Conservation (phyloP, 2,113 vertebrate species). For the Meleagris gallopavo region DNA sequence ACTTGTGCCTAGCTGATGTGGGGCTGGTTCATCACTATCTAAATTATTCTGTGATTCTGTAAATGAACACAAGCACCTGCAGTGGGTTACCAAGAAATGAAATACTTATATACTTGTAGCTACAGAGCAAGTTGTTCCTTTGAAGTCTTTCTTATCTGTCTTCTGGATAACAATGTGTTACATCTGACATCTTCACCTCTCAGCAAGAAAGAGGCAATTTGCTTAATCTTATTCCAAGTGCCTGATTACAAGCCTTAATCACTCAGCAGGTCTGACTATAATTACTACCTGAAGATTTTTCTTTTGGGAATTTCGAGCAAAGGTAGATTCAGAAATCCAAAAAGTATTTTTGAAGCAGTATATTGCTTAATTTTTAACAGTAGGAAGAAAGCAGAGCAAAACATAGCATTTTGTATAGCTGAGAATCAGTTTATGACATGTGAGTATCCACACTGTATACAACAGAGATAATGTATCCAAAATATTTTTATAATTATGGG, state of each 20-base stretch:
- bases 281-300: constrained; percentile 20
- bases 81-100: background rate
- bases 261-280: constrained; percentile 26
- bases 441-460: background rate
- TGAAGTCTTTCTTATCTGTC: background rate
- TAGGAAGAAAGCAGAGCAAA: background rate
- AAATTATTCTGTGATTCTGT: background rate
- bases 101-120: constrained; percentile 5
- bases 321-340: background rate
- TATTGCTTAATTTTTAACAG: background rate
- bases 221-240: constrained; percentile 51
- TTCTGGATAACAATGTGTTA: background rate
- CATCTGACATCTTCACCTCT: background rate
- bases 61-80: background rate
- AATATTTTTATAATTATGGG: background rate
- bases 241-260: constrained; percentile 48
- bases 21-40: background rate
- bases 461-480: background rate
- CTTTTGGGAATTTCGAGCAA: background rate
- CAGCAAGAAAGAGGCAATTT: constrained; percentile 24
- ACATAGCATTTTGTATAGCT: background rate
- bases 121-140: background rate
- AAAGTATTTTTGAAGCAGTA: constrained; percentile 10
- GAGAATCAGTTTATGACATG: background rate
- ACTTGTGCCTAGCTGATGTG: fast-evolving